Conservation (phyloP, 2,113 vertebrate species). For the Silurus asotus region DNA sequence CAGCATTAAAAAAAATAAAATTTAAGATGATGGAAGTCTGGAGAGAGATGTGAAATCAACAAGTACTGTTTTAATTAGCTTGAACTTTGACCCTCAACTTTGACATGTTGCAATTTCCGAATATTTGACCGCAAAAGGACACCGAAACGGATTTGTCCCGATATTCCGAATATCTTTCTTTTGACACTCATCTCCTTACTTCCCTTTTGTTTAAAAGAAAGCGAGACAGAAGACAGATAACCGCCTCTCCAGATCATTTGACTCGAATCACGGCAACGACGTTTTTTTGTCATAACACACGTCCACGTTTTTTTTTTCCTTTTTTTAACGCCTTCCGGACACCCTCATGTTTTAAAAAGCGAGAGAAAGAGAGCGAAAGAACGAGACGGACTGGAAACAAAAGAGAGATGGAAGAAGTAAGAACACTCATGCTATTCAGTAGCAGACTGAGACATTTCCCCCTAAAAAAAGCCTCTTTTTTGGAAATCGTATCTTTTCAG, state of each 20-base stretch:
- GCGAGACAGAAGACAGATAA: conserved; percentile 31
- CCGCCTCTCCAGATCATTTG: conserved; percentile 15
- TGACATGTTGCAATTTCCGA: no score
- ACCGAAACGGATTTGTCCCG: no score
- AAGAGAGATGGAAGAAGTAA: neutral
- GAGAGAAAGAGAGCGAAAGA: conserved; percentile 29
- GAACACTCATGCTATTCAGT: conserved; percentile 29
- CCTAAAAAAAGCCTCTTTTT: neutral
- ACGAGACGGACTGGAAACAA: conserved; percentile 7
- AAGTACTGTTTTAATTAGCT: no score
- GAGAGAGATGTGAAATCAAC: no score
- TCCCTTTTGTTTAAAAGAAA: neutral
- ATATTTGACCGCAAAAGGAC: no score
- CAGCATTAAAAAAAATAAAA: no score
- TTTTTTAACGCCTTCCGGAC: conserved; percentile 39
- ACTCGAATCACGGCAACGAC: conserved; percentile 9
- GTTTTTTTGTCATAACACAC: conserved; percentile 47
- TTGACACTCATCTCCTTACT: neutral
- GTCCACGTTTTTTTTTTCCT: neutral
- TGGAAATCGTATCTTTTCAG: conserved; percentile 1
- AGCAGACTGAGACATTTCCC: conserved; percentile 16
- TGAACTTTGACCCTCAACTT: no score
- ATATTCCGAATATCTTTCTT: no score
- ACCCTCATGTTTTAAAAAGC: conserved; percentile 53
- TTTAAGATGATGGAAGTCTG: no score